Conservation (phyloP, 2,797 vertebrate species). For the Aulostomus chinensis region DNA sequence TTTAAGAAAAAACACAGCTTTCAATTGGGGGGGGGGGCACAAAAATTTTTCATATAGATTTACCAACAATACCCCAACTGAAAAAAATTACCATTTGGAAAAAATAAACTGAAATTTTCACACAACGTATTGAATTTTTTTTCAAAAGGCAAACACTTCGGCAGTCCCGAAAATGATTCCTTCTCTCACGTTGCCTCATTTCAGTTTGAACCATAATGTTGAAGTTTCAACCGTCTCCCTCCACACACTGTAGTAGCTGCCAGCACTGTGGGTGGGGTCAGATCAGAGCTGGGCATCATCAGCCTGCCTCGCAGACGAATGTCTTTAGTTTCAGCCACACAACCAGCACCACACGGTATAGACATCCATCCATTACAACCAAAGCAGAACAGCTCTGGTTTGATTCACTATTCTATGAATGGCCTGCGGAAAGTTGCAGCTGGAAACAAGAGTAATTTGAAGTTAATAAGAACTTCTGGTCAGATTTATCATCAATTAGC, state of each 20-base stretch:
- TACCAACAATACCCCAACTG: too few relatives aligned
- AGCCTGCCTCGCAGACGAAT: constrained; percentile 55
- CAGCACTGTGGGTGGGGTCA: constrained; percentile 40
- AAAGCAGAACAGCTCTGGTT: constrained; percentile 5
- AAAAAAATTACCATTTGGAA: too few relatives aligned
- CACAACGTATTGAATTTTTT: too few relatives aligned
- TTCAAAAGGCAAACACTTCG: too few relatives aligned
- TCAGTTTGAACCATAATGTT: constrained; percentile 20
- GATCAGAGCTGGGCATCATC: constrained; percentile 23
- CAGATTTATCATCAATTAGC: constrained; percentile 10
- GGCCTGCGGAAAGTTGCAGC: constrained; percentile 7
- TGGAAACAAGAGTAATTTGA: background rate
- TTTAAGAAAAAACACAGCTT: too few relatives aligned
- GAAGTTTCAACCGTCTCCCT: constrained; percentile 25
- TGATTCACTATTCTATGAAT: constrained; percentile 16
- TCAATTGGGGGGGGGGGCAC: too few relatives aligned
- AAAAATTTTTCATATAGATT: background rate
- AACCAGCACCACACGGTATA: constrained; percentile 48
- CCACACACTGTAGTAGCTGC: constrained; percentile 29
- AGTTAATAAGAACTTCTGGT: background rate
- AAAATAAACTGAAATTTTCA: too few relatives aligned
- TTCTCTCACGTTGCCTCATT: too few relatives aligned
- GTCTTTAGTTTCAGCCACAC: constrained; percentile 38
- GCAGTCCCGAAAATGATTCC: too few relatives aligned
- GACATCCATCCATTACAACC: constrained; percentile 37